These are phyloP conservation scores for Brevipalpus yothersi DNA, from an alignment of 1,140 invertebrate genomes.

Conservation along the genomic window DNA sequence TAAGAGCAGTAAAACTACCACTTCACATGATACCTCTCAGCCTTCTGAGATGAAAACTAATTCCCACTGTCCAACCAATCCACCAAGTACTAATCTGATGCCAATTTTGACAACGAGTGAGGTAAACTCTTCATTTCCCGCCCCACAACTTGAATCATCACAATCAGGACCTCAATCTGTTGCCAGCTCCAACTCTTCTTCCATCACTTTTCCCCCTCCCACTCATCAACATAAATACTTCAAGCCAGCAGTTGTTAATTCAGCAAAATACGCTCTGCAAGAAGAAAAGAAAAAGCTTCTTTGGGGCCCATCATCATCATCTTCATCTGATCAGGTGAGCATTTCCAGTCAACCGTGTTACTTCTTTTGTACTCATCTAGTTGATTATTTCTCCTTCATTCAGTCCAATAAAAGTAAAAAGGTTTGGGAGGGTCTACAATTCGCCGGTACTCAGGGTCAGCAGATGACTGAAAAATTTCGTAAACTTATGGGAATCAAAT, in stretches of 20 bases:
- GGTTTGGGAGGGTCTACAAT: conserved; percentile 52
- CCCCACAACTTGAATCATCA: neutral
- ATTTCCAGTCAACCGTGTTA: neutral
- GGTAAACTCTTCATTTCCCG: neutral
- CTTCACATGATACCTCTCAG: neutral
- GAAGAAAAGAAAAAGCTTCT: conserved; percentile 67
- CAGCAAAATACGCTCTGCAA: conserved; percentile 59
- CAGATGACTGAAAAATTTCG: conserved; percentile 82
- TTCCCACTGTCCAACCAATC: neutral
- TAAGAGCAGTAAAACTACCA: neutral
- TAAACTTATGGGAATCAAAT: conserved; percentile 75
- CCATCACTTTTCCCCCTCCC: neutral
- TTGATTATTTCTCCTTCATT: neutral
- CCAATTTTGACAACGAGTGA: neutral
- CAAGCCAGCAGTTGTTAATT: conserved; percentile 48
- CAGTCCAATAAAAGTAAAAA: neutral
- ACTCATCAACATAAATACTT: conserved; percentile 35
- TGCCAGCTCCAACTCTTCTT: neutral
- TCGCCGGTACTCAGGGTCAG: conserved; percentile 65
- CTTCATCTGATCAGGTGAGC: neutral
- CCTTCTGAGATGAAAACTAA: neutral
- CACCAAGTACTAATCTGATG: neutral
- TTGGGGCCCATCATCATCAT: conserved; percentile 28
- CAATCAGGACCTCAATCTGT: neutral
- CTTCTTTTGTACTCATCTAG: neutral